Percentiles rank a stretch among this genome's conserved stretches.
phyloP scores from a whole-genome alignment of 2,797 vertebrate genomes.

The Hyperoplus immaculatus region DNA sequence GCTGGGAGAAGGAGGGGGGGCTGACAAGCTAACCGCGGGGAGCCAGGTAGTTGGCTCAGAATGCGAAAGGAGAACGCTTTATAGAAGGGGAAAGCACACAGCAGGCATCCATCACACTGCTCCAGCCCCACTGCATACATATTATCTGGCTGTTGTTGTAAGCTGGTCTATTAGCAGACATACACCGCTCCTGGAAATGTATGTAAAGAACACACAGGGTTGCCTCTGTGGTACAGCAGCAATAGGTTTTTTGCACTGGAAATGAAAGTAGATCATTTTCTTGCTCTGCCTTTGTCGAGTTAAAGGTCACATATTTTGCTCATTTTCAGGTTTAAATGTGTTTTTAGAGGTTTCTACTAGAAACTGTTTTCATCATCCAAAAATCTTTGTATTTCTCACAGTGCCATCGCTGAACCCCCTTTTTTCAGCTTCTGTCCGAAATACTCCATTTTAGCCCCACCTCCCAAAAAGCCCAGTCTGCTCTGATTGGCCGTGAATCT shows the following conservation, averaged over 20 bases:
- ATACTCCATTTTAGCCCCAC: no score
- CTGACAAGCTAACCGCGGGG: constrained; percentile 78
- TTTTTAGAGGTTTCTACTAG: no score
- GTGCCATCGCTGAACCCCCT: no score
- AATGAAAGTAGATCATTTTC: background rate
- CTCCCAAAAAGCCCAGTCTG: no score
- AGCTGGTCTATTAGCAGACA: constrained; percentile 53
- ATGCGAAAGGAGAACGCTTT: constrained; percentile 61
- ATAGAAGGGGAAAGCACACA: constrained; percentile 70
- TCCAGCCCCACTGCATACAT: constrained; percentile 33
- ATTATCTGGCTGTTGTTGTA: constrained; percentile 63
- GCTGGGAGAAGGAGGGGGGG: constrained; percentile 56
- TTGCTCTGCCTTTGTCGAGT: no score
- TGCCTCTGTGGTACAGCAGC: constrained; percentile 8
- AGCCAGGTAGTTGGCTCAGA: constrained; percentile 68
- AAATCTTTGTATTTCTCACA: no score
- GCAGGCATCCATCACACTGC: constrained; percentile 59
- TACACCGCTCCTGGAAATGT: constrained; percentile 22
- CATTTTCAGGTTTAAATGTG: no score
- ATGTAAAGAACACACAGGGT: constrained; percentile 32
- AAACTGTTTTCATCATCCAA: no score
- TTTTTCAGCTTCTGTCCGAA: no score
- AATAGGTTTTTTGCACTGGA: constrained; percentile 5
- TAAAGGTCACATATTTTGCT: no score
- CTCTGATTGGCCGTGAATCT: no score